A percentile compares a stretch with the other conserved stretches of the same genome.
phyloP scores from a whole-genome alignment of 2,888 invertebrate genomes.

The Endotricha flammealis region DNA sequence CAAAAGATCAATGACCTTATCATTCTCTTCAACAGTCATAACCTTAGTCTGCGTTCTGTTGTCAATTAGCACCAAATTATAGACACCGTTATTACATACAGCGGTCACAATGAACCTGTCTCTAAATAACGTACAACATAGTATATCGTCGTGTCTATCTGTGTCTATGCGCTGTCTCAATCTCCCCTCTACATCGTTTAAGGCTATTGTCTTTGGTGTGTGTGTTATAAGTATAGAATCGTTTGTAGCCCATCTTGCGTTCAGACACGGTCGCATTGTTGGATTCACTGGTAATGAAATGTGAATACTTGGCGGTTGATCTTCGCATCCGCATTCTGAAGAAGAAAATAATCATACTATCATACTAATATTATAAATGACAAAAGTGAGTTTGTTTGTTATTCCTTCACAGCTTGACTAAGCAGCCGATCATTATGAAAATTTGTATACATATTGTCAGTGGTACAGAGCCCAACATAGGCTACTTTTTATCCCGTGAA shows the following conservation, averaged over 20 bases:
- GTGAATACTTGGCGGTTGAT: conserved; percentile 43
- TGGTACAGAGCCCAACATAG: too few species aligned
- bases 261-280: conserved; percentile 42
- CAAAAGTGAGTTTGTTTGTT: too few species aligned
- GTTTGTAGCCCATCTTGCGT: conserved; percentile 60
- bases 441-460: too few species aligned
- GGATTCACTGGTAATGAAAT: conserved; percentile 42
- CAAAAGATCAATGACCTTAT: conserved; percentile 47
- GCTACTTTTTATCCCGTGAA: too few species aligned
- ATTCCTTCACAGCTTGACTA: too few species aligned
- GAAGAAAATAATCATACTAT: conserved; percentile 12
- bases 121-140: conserved; percentile 54
- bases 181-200: conserved; percentile 49
- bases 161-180: conserved; percentile 43
- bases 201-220: conserved; percentile 50
- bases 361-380: too few species aligned
- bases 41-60: conserved; percentile 47
- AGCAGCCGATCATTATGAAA: too few species aligned
- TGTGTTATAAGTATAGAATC: conserved; percentile 56
- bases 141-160: conserved; percentile 44
- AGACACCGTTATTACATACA: conserved; percentile 27
- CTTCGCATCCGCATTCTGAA: conserved; percentile 49
- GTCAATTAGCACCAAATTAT: conserved; percentile 49
- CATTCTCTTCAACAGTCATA: conserved; percentile 49
- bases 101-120: conserved; percentile 54